Conservation (phyloP, 2,113 vertebrate species). For the Heterotis niloticus region DNA sequence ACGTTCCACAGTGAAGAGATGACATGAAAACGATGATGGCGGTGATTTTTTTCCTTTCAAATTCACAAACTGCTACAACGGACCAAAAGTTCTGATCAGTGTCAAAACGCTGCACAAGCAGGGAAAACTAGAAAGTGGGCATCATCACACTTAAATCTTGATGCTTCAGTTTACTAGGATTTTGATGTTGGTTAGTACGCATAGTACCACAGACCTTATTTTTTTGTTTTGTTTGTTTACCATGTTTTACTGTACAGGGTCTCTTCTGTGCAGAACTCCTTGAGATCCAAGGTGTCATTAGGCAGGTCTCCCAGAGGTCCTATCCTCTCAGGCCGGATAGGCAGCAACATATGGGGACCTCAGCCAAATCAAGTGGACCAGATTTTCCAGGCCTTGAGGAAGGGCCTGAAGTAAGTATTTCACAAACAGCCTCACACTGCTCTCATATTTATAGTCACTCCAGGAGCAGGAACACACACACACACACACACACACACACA, state of each 20-base stretch:
- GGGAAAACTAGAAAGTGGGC: too few relatives aligned
- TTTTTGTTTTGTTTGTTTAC: neutral
- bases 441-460: neutral
- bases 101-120: too few relatives aligned
- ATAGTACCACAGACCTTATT: too few relatives aligned
- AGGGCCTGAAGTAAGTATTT: slow-evolving; percentile 80
- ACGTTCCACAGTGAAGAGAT: too few relatives aligned
- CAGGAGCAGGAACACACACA: neutral
- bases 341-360: slow-evolving; percentile 61
- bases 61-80: too few relatives aligned
- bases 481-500: too few relatives aligned
- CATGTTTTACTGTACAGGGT: slow-evolving; percentile 39
- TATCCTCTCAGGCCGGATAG: slow-evolving; percentile 60
- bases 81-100: too few relatives aligned
- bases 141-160: too few relatives aligned
- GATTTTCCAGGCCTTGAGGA: slow-evolving; percentile 82
- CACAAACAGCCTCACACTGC: neutral
- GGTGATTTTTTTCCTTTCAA: too few relatives aligned
- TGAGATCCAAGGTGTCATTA: slow-evolving; percentile 65
- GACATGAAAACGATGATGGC: too few relatives aligned
- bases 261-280: slow-evolving; percentile 63
- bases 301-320: slow-evolving; percentile 68
- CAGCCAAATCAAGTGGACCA: slow-evolving; percentile 84
- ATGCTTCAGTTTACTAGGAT: neutral
- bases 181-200: neutral